Base-by-base conservation (phyloP, 2,888 invertebrate genomes). In the Parthenolecanium corni region DNA sequence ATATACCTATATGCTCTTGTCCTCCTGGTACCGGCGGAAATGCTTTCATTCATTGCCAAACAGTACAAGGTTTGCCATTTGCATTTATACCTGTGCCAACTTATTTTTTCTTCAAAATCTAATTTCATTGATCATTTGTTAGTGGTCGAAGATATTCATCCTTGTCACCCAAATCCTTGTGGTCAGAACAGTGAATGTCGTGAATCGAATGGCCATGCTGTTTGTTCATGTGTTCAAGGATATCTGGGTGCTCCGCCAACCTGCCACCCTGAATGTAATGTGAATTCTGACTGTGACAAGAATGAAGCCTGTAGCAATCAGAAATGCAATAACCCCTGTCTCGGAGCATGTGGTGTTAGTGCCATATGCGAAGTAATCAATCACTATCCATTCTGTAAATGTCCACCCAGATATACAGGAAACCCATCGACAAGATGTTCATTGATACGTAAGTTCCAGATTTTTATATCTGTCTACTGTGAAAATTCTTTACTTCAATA, bases 1-100 rank as follows among this genome's bases (percentile, higher is more conserved):
- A 88, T 71, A 84, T 84, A 72, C 86, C 88, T 12, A 85, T 86
- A 69, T 89, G 79, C 67, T 84, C 83, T 68, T 89, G 89, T 73
- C 80, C 81, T 68, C 75, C 80, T 65, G 83, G 83, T 18, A 78
- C 76, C 67, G 76, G 74, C 31, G 83, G 82, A 25, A 80, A 82
- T 73, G 80, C 86, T 4, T 86, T 85, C 71, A 75, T 76, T 65
- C 77, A 78, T 68, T 85, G 85, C 70, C 75, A 61, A 20, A 52
- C 47, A 76, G n/a, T 62, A 46, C 25, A 65, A 65, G 64, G 66
- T 52, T 14, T 49, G 23, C 14, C 12, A 2, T 20, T 21, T 2
- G 14, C 5, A 49, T 23, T 31, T 31, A 6, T 31, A 31, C 9
- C 9, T 31, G 9, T 31, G 4, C 9, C 9, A 31, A 9, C 31